Evolutionary conservation across 1,140 invertebrate species (phyloP).

Genomic region (Pseudomyrmex flavicornis): DNA sequence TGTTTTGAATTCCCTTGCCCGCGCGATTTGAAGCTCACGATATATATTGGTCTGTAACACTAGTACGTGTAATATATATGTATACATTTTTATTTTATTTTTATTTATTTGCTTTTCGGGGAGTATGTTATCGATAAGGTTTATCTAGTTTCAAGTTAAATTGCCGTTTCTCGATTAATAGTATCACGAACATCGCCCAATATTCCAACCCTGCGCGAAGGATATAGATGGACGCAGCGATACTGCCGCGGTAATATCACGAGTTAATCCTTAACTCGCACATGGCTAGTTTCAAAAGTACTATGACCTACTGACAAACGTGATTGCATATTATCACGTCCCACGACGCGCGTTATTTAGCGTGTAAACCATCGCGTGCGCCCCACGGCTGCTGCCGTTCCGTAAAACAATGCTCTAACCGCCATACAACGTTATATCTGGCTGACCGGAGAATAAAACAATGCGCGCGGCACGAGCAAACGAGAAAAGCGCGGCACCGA

Average conservation of each 20-base stretch:
- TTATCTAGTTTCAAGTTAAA: neutral
- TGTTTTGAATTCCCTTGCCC: conserved; percentile 21
- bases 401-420: conserved; percentile 33
- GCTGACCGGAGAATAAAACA: conserved; percentile 35
- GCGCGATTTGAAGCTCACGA: neutral
- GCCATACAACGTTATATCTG: conserved; percentile 1
- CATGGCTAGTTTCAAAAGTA: conserved; percentile 18
- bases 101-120: neutral
- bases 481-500: conserved; percentile 38
- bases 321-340: conserved; percentile 3
- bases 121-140: neutral
- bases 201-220: neutral
- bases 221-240: neutral
- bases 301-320: conserved; percentile 18
- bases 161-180: neutral
- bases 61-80: too few relatives aligned
- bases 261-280: conserved; percentile 11
- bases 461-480: conserved; percentile 18
- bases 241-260: neutral
- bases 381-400: neutral
- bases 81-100: neutral
- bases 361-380: neutral
- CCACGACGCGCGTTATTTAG: conserved; percentile 26
- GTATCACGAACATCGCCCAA: neutral
- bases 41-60: too few relatives aligned